These are phyloP conservation scores for Megamerina dolium DNA, from an alignment of 2,888 invertebrate species.

Conservation along the genomic window DNA sequence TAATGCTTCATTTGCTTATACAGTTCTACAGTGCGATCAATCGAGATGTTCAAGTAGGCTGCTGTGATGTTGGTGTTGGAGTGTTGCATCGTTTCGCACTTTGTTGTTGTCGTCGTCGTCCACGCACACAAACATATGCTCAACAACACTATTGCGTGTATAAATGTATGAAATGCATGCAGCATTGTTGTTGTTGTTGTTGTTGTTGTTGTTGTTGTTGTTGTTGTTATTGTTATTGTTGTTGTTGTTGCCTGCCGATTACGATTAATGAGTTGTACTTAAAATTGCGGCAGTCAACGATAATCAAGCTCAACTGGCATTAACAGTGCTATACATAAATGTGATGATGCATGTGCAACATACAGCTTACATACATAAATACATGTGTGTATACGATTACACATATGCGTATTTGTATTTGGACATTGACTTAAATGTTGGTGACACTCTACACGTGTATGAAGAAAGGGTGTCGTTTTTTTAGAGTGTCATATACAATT, in stretches of 20 bases:
- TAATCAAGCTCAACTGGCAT: constrained; percentile 12
- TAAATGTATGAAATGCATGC: not conserved
- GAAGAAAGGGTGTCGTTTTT: too few relatives aligned
- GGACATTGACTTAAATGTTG: too few relatives aligned
- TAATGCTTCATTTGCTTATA: too few relatives aligned
- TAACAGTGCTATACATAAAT: not conserved
- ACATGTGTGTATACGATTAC: too few relatives aligned
- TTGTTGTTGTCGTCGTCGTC: constrained; percentile 4
- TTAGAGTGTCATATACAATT: too few relatives aligned
- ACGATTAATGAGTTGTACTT: constrained; percentile 45
- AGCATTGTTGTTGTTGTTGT: not conserved
- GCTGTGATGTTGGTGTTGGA: too few relatives aligned
- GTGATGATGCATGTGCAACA: too few relatives aligned
- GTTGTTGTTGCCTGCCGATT: constrained; percentile 35
- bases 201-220: not conserved
- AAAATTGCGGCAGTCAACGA: constrained; percentile 23
- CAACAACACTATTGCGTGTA: not conserved
- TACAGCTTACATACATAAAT: too few relatives aligned
- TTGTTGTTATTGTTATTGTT: not conserved
- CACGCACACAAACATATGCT: not conserved
- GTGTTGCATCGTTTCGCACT: constrained; percentile 11
- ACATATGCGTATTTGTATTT: too few relatives aligned
- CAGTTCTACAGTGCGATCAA: too few relatives aligned
- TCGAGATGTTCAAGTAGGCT: too few relatives aligned
- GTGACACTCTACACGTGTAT: too few relatives aligned